These are phyloP conservation scores for Morone chrysops DNA, from an alignment of 2,113 vertebrate species.

Conservation along the genomic window DNA sequence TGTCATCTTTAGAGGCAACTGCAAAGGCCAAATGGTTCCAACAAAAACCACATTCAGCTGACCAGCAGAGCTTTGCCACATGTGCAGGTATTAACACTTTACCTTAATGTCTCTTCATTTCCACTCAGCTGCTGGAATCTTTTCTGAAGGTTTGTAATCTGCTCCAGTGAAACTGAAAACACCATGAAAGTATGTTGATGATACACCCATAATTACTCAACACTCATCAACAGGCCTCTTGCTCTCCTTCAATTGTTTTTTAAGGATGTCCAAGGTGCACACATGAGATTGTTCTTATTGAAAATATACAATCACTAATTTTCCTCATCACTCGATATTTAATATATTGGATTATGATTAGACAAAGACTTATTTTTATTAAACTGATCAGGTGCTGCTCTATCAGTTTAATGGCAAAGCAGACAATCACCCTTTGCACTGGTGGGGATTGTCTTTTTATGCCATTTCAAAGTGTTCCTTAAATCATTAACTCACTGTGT, in stretches of 20 bases:
- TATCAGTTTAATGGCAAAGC: slow-evolving; percentile 39
- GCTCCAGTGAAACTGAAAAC: slow-evolving; percentile 89
- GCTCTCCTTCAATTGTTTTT: neutral
- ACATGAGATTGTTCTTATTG: too few relatives aligned
- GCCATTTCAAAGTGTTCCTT: slow-evolving; percentile 36
- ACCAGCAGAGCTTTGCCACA: neutral
- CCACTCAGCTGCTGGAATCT: slow-evolving; percentile 90
- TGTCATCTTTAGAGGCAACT: neutral
- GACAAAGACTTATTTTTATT: neutral
- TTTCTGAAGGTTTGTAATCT: slow-evolving; percentile 90
- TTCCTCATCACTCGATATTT: neutral
- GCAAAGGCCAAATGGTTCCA: neutral
- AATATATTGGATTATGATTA: neutral
- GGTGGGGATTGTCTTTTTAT: neutral
- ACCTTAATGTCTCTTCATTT: slow-evolving; percentile 90
- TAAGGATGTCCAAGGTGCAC: neutral
- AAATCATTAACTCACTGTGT: slow-evolving; percentile 61
- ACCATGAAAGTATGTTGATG: neutral
- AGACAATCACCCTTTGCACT: slow-evolving; percentile 35
- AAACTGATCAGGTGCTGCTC: neutral
- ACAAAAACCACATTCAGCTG: neutral
- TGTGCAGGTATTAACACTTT: slow-evolving; percentile 27
- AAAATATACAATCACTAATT: neutral
- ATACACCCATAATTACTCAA: neutral
- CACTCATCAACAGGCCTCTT: neutral